Percentiles rank a stretch among this genome's conserved stretches.
phyloP scores from a whole-genome alignment of 2,888 invertebrate species.

The Caenorhabditis doughertyi region DNA sequence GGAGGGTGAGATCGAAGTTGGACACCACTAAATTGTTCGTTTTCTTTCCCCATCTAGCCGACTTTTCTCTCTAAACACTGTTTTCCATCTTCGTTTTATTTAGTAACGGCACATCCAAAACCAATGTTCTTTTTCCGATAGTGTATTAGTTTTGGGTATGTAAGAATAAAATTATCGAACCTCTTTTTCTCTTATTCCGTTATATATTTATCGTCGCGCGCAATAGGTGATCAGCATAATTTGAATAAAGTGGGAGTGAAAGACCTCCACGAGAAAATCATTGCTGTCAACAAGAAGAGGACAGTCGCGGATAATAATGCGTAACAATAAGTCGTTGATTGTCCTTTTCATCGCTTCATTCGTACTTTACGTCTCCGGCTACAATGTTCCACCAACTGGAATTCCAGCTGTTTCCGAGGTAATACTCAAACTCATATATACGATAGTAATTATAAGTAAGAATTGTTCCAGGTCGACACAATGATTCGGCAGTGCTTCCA shows the following conservation, averaged over 20 bases:
- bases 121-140: slow-evolving; percentile 28
- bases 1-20: slow-evolving; percentile 77
- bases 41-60: slow-evolving; percentile 43
- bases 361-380: slow-evolving; percentile 32
- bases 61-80: slow-evolving; percentile 36
- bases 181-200: slow-evolving; percentile 16
- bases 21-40: slow-evolving; percentile 74
- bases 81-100: slow-evolving; percentile 39
- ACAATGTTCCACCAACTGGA: slow-evolving; percentile 73
- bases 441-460: too few relatives aligned
- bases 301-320: slow-evolving; percentile 47
- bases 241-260: slow-evolving; percentile 47
- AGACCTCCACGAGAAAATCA: slow-evolving; percentile 22
- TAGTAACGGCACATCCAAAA: slow-evolving; percentile 56
- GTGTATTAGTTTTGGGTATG: slow-evolving; percentile 65
- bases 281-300: slow-evolving; percentile 37
- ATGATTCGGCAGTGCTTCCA: slow-evolving; percentile 78
- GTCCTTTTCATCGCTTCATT: slow-evolving; percentile 35
- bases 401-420: slow-evolving; percentile 70
- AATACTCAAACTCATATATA: too few relatives aligned
- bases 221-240: slow-evolving; percentile 37
- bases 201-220: slow-evolving; percentile 16
- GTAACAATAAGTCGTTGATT: slow-evolving; percentile 36
- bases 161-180: slow-evolving; percentile 67
- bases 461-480: slow-evolving; percentile 70